Base-by-base conservation (phyloP, 2,113 vertebrate species). In the Petroica traversi region DNA sequence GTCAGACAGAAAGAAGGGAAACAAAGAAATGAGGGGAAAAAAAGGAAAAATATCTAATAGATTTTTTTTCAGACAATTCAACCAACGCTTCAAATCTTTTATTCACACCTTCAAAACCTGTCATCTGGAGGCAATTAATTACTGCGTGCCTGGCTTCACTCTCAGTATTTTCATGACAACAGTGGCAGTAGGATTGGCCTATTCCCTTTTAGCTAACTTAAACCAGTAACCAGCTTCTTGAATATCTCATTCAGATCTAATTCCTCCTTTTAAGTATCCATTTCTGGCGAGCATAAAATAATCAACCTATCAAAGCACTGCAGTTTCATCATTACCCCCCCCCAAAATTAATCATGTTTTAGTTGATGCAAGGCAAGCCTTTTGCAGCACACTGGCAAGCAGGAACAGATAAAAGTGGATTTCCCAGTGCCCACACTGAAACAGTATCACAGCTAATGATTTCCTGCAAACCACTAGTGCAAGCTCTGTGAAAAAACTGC, bases 371-470 rank as follows among this genome's bases (percentile, higher is more conserved):
- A 94, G 38, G 74, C 78, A 88, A 92, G 64, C 34, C 49, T 77
- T 82, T 51, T 62, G 64, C 58, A 61, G 54, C 38, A 73, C 61
- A 85, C 41, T 84, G 59, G 33, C 92, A 93, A 72, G 74, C 40
- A 91, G 90, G 68, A 95, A 78, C 13, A 54, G 67, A 57, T 25
- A 58, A 66, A 74, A 94, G 80, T 31, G 48, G 29, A 92, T 87
- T 94, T 92, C 74, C 62, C 69, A 13, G 26, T 36, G 58, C 36
- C 64, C 87, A 31, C 11, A 80, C 66, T 58, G 61, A 87, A 95
- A 88, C 66, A 61, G 67, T 83, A 96, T 89, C 29, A 86, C n/a
- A 93, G 55, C 64, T 85, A 94, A 96, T 55, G 83, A 96, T 76
- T 90, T 79, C 51, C 84, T 72, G 34, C 55, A 95, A 81, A 84